Evolutionary conservation across 2,797 vertebrate genomes (phyloP).

Genomic region (Chelon labrosus): DNA sequence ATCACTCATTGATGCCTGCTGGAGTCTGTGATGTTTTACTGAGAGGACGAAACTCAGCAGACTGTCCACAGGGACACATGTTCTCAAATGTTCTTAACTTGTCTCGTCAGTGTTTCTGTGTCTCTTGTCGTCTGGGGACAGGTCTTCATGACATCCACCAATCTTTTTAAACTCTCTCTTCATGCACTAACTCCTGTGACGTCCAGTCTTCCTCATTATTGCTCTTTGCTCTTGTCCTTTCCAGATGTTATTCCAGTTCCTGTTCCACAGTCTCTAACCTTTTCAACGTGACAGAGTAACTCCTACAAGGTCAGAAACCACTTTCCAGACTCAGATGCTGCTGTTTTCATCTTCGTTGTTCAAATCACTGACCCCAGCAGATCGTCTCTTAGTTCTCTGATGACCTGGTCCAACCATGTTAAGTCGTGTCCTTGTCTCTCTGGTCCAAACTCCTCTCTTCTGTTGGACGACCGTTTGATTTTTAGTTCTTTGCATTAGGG

Average conservation of each 20-base stretch:
- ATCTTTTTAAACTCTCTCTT: neutral
- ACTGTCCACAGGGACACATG: too few species aligned
- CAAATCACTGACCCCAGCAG: too few species aligned
- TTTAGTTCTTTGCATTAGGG: too few species aligned
- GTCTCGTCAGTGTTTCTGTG: neutral
- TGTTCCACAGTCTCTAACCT: slow-evolving; percentile 32
- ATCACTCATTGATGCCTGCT: too few species aligned
- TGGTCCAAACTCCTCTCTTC: too few species aligned
- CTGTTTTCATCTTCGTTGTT: slow-evolving; percentile 18
- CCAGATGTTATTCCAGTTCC: slow-evolving; percentile 1
- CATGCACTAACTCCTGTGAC: neutral
- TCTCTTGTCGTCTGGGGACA: slow-evolving; percentile 3
- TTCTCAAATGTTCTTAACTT: neutral
- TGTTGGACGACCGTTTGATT: slow-evolving; percentile 13
- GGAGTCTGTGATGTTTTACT: too few species aligned
- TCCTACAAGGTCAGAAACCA: slow-evolving; percentile 25
- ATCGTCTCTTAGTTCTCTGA: slow-evolving; percentile 19
- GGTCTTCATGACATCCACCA: slow-evolving; percentile 14
- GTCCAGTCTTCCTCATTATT: neutral
- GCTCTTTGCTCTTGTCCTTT: slow-evolving; percentile 9
- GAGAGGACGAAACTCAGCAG: too few species aligned
- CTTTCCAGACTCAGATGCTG: slow-evolving; percentile 17
- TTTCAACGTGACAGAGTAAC: slow-evolving; percentile 27
- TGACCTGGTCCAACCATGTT: slow-evolving; percentile 26
- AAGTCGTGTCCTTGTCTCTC: slow-evolving; percentile 34